Evolutionary conservation across 2,797 vertebrate genomes (phyloP).

Genomic region (Falco novaeseelandiae): DNA sequence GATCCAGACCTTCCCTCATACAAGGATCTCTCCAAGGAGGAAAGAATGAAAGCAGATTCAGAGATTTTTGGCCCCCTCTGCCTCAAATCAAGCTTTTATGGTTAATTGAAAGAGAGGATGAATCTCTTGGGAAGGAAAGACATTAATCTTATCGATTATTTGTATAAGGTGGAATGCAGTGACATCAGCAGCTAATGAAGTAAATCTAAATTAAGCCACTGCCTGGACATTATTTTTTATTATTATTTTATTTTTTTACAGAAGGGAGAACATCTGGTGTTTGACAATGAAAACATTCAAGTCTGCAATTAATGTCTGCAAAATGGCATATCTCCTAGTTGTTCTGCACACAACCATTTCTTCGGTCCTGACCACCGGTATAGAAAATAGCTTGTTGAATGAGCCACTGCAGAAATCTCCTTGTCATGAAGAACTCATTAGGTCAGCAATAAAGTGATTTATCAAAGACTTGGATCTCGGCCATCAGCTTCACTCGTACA

Average conservation of each 20-base stretch:
- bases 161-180: constrained; percentile 24
- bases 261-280: constrained; percentile 14
- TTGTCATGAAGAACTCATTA: constrained; percentile 65
- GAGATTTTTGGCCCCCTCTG: neutral
- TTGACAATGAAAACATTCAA: neutral
- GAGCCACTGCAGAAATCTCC: constrained; percentile 52
- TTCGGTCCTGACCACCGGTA: neutral
- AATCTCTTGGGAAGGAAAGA: neutral
- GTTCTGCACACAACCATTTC: neutral
- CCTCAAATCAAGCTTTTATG: neutral
- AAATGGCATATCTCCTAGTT: constrained; percentile 4
- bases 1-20: neutral
- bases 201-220: constrained; percentile 41
- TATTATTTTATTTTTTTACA: neutral
- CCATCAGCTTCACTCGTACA: constrained; percentile 14
- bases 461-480: constrained; percentile 58
- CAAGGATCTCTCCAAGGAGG: neutral
- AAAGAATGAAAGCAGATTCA: neutral
- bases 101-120: neutral
- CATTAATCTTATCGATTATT: constrained; percentile 33
- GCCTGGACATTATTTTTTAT: neutral
- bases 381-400: constrained; percentile 55
- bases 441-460: constrained; percentile 65
- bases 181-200: constrained; percentile 48
- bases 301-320: constrained; percentile 48